These are phyloP conservation scores for Labeo rohita DNA, from an alignment of 2,113 vertebrate species.

Conservation along the genomic window DNA sequence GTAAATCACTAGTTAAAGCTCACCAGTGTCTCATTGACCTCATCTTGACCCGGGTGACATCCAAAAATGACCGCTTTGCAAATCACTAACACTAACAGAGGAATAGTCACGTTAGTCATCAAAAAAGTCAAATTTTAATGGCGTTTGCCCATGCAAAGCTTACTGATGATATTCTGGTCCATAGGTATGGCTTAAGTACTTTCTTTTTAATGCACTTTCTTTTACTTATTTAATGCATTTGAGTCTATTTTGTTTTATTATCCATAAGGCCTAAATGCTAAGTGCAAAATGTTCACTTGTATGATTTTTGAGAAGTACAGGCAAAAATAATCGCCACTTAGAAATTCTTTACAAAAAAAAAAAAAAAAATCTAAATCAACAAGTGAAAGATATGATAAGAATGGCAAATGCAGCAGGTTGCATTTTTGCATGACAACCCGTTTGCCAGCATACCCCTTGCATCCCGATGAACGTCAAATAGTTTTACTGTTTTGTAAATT, in stretches of 20 bases:
- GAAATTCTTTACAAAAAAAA: no score
- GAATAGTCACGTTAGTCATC: background rate
- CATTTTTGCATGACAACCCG: background rate
- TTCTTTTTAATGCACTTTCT: background rate
- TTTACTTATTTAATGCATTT: background rate
- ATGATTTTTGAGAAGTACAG: background rate
- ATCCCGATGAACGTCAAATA: conserved; percentile 31
- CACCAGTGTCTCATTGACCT: conserved; percentile 1
- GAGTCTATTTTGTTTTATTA: background rate
- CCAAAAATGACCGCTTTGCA: background rate
- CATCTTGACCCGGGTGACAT: background rate
- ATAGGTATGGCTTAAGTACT: background rate
- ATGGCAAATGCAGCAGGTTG: conserved; percentile 18
- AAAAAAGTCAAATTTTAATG: background rate
- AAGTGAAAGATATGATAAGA: background rate
- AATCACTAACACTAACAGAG: background rate
- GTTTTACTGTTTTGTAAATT: conserved; percentile 36
- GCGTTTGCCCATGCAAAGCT: background rate
- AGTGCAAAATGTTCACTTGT: background rate
- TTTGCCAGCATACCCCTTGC: background rate
- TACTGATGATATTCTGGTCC: background rate
- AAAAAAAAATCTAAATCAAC: background rate
- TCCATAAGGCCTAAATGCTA: background rate
- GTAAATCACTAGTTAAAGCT: conserved; percentile 43
- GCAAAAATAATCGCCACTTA: background rate